Evolutionary conservation across 2,888 invertebrate species (phyloP).

Genomic region (Pandemis heparana): DNA sequence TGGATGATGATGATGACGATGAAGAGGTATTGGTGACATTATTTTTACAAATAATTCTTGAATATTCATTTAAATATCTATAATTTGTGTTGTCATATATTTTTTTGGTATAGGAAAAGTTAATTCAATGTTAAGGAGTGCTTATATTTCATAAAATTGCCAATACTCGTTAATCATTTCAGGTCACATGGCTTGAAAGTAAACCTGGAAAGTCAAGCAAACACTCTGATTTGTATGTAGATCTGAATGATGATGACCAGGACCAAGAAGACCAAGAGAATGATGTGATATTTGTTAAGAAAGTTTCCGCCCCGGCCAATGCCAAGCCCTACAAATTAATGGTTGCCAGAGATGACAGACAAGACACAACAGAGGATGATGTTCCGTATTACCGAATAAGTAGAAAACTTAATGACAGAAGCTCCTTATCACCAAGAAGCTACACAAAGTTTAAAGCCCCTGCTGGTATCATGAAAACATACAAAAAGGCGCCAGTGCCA

Average conservation of each 20-base stretch:
- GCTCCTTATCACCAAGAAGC: constrained; percentile 62
- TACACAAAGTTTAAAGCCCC: constrained; percentile 70
- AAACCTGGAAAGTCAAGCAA: constrained; percentile 61
- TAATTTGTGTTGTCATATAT: no score
- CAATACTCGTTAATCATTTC: constrained; percentile 45
- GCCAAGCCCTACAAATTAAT: constrained; percentile 69
- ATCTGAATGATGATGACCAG: constrained; percentile 66
- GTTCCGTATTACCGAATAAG: constrained; percentile 65
- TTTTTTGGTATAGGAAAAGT: no score
- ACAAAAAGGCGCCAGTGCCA: constrained; percentile 68
- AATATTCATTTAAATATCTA: no score
- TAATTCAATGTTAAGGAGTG: no score
- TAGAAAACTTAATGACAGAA: constrained; percentile 62
- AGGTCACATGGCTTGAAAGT: constrained; percentile 71
- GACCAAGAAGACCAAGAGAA: constrained; percentile 62
- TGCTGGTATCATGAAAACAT: constrained; percentile 71
- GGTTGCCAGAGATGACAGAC: constrained; percentile 54
- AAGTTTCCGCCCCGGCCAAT: constrained; percentile 64
- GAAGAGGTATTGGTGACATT: constrained; percentile 60
- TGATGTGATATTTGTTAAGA: constrained; percentile 76
- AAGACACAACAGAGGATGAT: constrained; percentile 56
- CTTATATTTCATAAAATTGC: no score
- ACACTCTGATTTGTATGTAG: constrained; percentile 66
- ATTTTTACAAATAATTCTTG: neutral
- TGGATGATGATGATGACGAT: constrained; percentile 72